Conservation (phyloP, 1,140 invertebrate genomes). For the Aporrectodea caliginosa region DNA sequence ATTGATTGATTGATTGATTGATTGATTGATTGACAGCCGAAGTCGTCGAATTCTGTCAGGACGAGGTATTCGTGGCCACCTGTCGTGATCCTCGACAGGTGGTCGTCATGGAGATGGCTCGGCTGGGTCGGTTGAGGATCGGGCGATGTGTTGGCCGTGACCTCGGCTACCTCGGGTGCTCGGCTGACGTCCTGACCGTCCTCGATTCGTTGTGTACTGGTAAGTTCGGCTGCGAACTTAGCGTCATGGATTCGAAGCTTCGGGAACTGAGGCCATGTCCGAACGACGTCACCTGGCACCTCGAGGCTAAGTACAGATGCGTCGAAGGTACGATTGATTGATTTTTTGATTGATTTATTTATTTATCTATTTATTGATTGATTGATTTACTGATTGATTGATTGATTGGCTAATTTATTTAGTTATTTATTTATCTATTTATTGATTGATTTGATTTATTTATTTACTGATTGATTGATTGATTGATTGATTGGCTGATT, state of each 20-base stretch:
- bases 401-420: too few species aligned
- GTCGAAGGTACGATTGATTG: conserved; percentile 2
- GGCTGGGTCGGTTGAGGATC: background rate
- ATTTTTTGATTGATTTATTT: too few species aligned
- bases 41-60: background rate
- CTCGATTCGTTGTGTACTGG: conserved; percentile 13
- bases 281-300: conserved; percentile 26
- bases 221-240: conserved; percentile 5
- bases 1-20: too few species aligned
- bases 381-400: too few species aligned
- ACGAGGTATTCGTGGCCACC: background rate
- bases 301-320: conserved; percentile 25
- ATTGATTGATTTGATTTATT: too few species aligned
- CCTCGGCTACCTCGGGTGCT: background rate
- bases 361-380: too few species aligned
- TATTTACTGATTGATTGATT: too few species aligned
- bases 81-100: background rate
- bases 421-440: too few species aligned
- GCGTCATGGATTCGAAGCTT: conserved; percentile 19
- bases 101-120: background rate
- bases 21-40: too few species aligned
- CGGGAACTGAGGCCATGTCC: conserved; percentile 19
- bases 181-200: background rate
- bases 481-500: too few species aligned
- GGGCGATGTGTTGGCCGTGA: background rate